Conservation (phyloP, 2,888 invertebrate species). For the Notocelia uddmanniana region DNA sequence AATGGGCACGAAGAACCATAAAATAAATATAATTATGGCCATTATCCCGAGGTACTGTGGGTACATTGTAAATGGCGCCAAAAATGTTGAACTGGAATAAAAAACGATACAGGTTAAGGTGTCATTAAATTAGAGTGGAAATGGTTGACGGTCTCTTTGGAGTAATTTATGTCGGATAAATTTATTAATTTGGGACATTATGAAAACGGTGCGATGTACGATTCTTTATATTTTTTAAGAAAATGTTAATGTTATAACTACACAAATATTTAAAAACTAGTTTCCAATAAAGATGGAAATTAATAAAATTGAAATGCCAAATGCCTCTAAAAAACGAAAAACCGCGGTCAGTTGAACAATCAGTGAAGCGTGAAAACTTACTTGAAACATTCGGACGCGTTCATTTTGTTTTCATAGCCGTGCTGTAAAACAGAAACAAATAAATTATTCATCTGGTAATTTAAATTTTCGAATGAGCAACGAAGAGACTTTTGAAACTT, state of each 20-base stretch:
- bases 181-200: slow-evolving; percentile 1
- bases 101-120: slow-evolving; percentile 43
- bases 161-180: slow-evolving; percentile 32
- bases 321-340: neutral
- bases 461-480: slow-evolving; percentile 40
- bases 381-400: slow-evolving; percentile 81
- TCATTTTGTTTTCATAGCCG: slow-evolving; percentile 82
- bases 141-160: slow-evolving; percentile 29
- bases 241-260: neutral
- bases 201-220: neutral
- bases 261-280: neutral
- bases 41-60: slow-evolving; percentile 88
- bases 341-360: slow-evolving; percentile 5
- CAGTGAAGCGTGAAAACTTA: slow-evolving; percentile 58
- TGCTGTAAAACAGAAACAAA: slow-evolving; percentile 65
- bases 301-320: neutral
- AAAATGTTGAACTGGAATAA: slow-evolving; percentile 81
- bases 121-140: slow-evolving; percentile 42
- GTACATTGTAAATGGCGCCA: slow-evolving; percentile 86
- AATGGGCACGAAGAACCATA: slow-evolving; percentile 88
- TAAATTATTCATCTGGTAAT: slow-evolving; percentile 37
- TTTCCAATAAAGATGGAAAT: neutral
- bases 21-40: slow-evolving; percentile 86
- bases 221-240: neutral
- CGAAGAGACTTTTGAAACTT: slow-evolving; percentile 34